phyloP scores from a whole-genome alignment of 2,797 vertebrate genomes.

The Mergus octosetaceus region DNA sequence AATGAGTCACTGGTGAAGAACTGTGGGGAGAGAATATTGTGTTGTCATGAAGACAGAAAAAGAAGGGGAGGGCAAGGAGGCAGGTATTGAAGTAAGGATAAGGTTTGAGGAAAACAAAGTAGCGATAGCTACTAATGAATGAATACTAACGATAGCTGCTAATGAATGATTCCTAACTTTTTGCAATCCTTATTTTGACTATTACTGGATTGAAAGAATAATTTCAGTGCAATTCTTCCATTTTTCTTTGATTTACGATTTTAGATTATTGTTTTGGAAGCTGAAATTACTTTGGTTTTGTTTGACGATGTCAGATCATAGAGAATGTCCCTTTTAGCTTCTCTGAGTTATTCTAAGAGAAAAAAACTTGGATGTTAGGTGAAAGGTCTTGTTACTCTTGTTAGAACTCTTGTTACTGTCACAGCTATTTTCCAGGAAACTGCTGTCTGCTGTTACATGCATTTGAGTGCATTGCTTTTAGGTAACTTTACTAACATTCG shows the following conservation, averaged over 20 bases:
- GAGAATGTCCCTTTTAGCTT: background rate
- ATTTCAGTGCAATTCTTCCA: background rate
- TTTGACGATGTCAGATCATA: background rate
- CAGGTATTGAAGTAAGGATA: background rate
- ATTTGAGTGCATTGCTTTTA: background rate
- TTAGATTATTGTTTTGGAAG: background rate
- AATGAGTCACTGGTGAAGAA: background rate
- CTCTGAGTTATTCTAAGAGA: background rate
- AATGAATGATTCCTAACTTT: no score
- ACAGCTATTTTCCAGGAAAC: background rate
- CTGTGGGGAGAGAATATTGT: background rate
- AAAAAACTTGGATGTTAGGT: background rate
- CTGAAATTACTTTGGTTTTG: background rate
- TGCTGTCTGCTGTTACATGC: background rate
- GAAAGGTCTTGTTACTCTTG: background rate
- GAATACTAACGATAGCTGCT: background rate
- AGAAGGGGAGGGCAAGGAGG: background rate
- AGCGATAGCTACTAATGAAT: background rate
- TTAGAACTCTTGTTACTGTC: background rate
- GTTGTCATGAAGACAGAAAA: background rate
- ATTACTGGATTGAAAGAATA: background rate
- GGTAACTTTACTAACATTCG: background rate
- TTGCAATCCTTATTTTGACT: background rate
- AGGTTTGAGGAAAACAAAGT: background rate
- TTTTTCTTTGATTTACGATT: background rate